Percentiles rank a stretch among this genome's conserved stretches.
Evolutionary conservation across 2,113 vertebrate species (phyloP).

Genomic region (Tragelaphus imberbis): DNA sequence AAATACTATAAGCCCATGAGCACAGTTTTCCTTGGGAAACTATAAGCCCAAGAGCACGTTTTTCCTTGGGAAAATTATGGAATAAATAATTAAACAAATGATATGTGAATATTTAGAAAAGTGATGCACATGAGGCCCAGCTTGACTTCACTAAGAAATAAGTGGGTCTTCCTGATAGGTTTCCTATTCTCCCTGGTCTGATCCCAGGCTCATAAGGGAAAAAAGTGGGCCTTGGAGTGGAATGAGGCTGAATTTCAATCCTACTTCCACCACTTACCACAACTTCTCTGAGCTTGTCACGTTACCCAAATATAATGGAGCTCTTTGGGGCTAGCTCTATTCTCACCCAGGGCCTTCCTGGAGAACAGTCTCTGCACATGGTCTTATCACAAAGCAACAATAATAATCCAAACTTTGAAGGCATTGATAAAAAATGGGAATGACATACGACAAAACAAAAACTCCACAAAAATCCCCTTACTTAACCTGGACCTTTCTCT

Average conservation of each 20-base stretch:
- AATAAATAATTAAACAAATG: neutral
- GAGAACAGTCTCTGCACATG: neutral
- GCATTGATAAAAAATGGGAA: neutral
- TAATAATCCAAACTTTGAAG: neutral
- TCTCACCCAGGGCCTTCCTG: neutral
- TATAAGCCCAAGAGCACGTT: neutral
- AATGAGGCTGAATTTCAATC: neutral
- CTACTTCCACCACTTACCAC: neutral
- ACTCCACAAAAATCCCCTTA: neutral
- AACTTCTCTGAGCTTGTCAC: neutral
- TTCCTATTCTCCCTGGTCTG: neutral
- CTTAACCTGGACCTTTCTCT: neutral
- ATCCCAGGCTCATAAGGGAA: neutral
- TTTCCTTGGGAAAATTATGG: slow-evolving; percentile 11
- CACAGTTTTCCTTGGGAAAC: neutral
- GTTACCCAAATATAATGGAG: neutral
- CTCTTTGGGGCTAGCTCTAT: neutral
- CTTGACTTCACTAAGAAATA: neutral
- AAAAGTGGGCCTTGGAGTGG: neutral
- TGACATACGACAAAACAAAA: neutral
- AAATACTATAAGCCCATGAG: neutral
- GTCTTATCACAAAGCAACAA: neutral
- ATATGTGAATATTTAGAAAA: neutral
- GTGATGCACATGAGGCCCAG: neutral
- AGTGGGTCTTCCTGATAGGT: neutral